Evolutionary conservation across 2,888 invertebrate species (phyloP), one percentile per base, ranked within the genome.

Genomic region (Drosophila testacea): DNA sequence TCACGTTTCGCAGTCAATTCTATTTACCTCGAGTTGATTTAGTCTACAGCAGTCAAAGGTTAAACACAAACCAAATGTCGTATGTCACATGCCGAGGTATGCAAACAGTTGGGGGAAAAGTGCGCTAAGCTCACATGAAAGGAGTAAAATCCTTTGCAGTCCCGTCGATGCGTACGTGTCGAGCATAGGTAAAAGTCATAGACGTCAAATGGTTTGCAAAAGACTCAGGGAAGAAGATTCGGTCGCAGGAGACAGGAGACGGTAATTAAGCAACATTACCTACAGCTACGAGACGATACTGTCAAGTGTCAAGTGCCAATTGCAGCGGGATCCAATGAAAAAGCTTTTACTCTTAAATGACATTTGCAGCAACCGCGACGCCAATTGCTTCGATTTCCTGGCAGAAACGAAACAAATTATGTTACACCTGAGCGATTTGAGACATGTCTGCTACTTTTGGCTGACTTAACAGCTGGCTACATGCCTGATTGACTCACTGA

Each of bases 391-490:
- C 76, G 69, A 73, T 83, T 83, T 65, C 62, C 38, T 54, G 63
- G 67, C 71, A 75, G 63, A 75, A 86, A 73, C 75, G 87, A 89
- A 81, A 83, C 80, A 88, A 80, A 90, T 90, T 87, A 76, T 78
- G 76, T 83, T 76, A 79, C 89, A 81, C 75, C 77, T 62, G 72
- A 86, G 44, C 75, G 69, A 73, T 55, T 77, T 78, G 81, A 73
- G 79, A 83, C 74, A 82, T 72, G 90, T 89, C 85, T 89, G 71
- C 73, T 68, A 73, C 73, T 71, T 22, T 22, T 69, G 73, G 48
- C 72, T 69, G 55, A 61, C 38, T 56, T 39, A 60, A 62, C 61
- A 57, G 60, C 41, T 44, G 28, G 54, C 54, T 57, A 32, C 52
- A 56, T 54, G 48, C 66, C 39, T 56, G 38, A 62, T 27, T 56